Conservation (phyloP, 2,113 vertebrate genomes). For the Amphiprion ocellaris region DNA sequence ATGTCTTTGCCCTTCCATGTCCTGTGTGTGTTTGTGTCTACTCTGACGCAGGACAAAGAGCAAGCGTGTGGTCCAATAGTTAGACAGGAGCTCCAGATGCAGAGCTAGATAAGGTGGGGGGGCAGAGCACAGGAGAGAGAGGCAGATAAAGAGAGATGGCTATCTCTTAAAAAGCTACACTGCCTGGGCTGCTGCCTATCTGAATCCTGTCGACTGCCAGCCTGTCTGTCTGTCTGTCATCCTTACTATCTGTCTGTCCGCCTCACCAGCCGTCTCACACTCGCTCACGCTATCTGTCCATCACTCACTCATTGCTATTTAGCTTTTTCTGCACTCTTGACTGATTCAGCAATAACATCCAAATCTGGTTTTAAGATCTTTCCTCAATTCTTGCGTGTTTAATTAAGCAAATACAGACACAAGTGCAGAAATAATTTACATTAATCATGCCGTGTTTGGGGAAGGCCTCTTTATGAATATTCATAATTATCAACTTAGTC, state of each 20-base stretch:
- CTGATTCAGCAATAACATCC: conserved; percentile 47
- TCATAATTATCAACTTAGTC: conserved; percentile 91
- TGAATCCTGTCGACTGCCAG: conserved; percentile 32
- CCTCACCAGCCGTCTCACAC: neutral
- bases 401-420: conserved; percentile 62
- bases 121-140: conserved; percentile 49
- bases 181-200: conserved; percentile 48
- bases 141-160: conserved; percentile 67
- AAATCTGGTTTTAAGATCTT: conserved; percentile 35
- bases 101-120: conserved; percentile 65
- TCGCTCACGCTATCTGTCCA: conserved; percentile 9
- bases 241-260: conserved; percentile 14
- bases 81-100: conserved; percentile 69
- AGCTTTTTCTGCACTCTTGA: conserved; percentile 21
- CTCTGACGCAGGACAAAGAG: conserved; percentile 27
- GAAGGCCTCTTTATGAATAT: conserved; percentile 74
- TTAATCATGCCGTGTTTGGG: conserved; percentile 86
- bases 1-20: conserved; percentile 36
- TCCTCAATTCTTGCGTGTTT: conserved; percentile 22
- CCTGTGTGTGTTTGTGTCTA: conserved; percentile 13
- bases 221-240: conserved; percentile 25
- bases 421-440: conserved; percentile 49
- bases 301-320: conserved; percentile 14
- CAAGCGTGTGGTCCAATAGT: conserved; percentile 47
- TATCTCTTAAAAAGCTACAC: conserved; percentile 72